Base-by-base conservation (phyloP, 2,797 vertebrate species). In the Ciconia nigra region DNA sequence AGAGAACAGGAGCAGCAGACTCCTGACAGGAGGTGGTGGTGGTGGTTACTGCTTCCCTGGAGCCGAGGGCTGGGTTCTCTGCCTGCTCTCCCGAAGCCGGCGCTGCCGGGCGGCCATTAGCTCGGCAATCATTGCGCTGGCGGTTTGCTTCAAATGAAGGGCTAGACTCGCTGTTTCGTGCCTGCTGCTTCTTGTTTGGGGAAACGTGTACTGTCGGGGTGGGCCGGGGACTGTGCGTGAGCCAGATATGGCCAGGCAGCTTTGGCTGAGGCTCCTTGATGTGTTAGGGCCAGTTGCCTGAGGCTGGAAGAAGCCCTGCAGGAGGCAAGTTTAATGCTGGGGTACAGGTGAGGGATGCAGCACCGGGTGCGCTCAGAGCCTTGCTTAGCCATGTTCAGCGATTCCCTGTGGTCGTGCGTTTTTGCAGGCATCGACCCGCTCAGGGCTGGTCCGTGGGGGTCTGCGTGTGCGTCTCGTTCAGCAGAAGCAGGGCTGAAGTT, bases 151-250 rank as follows among this genome's bases (percentile, higher is more conserved):
- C 46, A 10, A 25, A 11, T 1, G 67, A n/a, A 44, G 89, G 42
- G 33, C 5, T 20, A 10, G 31, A 28, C 49, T 83, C 1, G 0
- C 59, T 57, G 25, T 9, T 46, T 33, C 3, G 1, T 10, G 67
- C 77, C 77, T 25, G 29, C 24, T 2, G 5, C 35, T 44, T 17
- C 42, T 77, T 5, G 0, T 7, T 5, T 29, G 35, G 54, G 24
- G 51, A 35, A 20, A 10, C 1, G 1, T 1, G 29, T 22, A 2
- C 18, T 9, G 2, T 3, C 0, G 3, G 46, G 1, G 10, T 3
- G 35, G 29, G 16, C 44, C 3, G 37, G 73, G 59, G 39, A 16
- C 47, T 13, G 19, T 8, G 8, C 1, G 11, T 14, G 13, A 77
- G 84, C 71, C 57, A 9, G 49, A 20, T 39, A 4, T 0, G 14